phyloP scores from a whole-genome alignment of 37 sponge, comb jelly and placozoan species.

The Agelas oroides region DNA sequence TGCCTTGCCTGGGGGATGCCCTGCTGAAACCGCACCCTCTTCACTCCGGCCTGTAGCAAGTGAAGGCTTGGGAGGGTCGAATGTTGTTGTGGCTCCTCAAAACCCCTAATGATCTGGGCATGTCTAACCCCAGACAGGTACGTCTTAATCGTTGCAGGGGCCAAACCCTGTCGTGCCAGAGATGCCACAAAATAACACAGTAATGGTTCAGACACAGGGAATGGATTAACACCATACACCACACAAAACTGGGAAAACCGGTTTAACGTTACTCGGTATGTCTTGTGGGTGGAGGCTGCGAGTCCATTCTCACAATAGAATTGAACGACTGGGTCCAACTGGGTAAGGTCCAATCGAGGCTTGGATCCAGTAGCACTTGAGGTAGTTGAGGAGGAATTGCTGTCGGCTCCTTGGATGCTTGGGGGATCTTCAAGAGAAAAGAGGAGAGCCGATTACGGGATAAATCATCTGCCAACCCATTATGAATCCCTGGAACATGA shows the following conservation, averaged over 20 bases:
- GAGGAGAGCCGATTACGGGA: conserved; percentile 25
- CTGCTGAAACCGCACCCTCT: background rate
- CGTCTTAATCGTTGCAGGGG: conserved; percentile 50
- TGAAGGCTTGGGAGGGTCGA: conserved; percentile 50
- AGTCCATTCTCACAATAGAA: conserved; percentile 27
- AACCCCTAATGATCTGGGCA: conserved; percentile 39
- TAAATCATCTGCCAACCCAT: conserved; percentile 57
- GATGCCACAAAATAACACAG: conserved; percentile 35
- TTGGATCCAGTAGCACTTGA: conserved; percentile 24
- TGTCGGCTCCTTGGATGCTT: background rate
- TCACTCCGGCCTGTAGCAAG: conserved; percentile 48
- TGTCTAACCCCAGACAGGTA: conserved; percentile 63
- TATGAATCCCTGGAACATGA: conserved; percentile 33
- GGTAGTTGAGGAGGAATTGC: background rate
- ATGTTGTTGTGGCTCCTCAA: conserved; percentile 26
- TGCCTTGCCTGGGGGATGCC: no score
- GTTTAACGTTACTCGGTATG: conserved; percentile 34
- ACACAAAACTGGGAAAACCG: conserved; percentile 29
- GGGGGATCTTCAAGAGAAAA: conserved; percentile 13
- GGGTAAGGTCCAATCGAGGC: conserved; percentile 60
- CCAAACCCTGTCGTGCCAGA: conserved; percentile 23
- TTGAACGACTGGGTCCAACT: conserved; percentile 56
- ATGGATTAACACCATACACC: conserved; percentile 22
- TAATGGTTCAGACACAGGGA: conserved; percentile 40
- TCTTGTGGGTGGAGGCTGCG: conserved; percentile 59